A percentile compares a stretch with the other conserved stretches of the same genome.
Conservation (phyloP, 2,113 vertebrate species). For the Mesoclemmys tuberculata region DNA sequence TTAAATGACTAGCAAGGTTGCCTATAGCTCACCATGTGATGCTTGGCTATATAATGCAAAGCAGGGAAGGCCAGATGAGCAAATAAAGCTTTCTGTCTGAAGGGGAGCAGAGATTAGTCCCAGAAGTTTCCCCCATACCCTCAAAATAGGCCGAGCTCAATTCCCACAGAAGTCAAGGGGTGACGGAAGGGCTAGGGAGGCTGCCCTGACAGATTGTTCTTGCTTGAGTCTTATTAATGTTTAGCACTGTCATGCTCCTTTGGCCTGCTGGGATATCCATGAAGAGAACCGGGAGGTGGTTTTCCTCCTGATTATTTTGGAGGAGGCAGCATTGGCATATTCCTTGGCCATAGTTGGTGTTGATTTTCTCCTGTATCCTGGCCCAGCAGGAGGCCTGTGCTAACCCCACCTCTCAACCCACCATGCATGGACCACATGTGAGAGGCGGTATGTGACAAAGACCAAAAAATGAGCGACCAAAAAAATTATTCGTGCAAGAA, state of each 20-base stretch:
- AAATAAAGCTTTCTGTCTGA: neutral
- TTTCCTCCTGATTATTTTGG: neutral
- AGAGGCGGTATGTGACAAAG: neutral
- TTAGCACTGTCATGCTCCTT: neutral
- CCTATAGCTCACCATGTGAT: neutral
- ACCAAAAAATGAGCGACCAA: neutral
- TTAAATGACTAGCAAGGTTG: neutral
- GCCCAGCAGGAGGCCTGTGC: neutral
- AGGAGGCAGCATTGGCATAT: neutral
- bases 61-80: neutral
- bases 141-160: neutral
- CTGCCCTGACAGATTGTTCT: neutral
- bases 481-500: neutral
- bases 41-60: neutral
- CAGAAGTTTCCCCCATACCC: neutral
- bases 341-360: neutral
- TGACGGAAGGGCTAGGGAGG: neutral
- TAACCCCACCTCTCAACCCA: neutral
- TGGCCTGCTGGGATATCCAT: neutral
- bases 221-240: neutral
- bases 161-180: neutral
- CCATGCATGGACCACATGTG: rapidly evolving
- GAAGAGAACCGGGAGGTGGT: neutral
- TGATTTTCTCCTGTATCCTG: rapidly evolving
- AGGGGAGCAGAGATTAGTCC: neutral